phyloP scores from a whole-genome alignment of 2,797 vertebrate genomes.

The Pachyuromys duprasi region DNA sequence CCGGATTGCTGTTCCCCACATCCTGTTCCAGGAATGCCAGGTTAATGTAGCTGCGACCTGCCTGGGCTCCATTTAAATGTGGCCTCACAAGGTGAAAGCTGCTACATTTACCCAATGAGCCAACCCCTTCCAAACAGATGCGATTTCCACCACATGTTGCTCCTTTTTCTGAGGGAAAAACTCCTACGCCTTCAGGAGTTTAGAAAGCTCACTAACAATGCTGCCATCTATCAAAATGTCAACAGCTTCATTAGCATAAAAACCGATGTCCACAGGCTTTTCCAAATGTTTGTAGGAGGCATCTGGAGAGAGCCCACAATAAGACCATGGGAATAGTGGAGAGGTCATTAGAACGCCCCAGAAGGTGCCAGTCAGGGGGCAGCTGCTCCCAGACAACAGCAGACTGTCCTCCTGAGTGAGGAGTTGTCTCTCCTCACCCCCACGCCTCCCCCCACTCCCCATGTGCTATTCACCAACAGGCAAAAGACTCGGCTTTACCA shows the following conservation, averaged over 20 bases:
- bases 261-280: slow-evolving; percentile 82
- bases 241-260: slow-evolving; percentile 89
- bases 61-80: slow-evolving; percentile 86
- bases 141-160: slow-evolving; percentile 89
- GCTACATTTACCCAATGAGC: slow-evolving; percentile 86
- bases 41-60: slow-evolving; percentile 89
- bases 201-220: slow-evolving; percentile 88
- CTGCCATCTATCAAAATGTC: slow-evolving; percentile 88
- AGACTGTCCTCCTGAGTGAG: slow-evolving; percentile 15
- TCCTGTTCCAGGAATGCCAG: slow-evolving; percentile 85
- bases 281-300: slow-evolving; percentile 75
- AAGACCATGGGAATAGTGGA: slow-evolving; percentile 82
- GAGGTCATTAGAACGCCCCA: slow-evolving; percentile 76
- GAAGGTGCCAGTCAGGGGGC: slow-evolving; percentile 57
- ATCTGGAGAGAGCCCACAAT: slow-evolving; percentile 82
- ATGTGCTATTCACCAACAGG: slow-evolving; percentile 83
- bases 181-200: slow-evolving; percentile 87
- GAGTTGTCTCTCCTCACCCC: background rate
- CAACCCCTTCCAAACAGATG: slow-evolving; percentile 85
- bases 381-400: slow-evolving; percentile 63
- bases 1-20: slow-evolving; percentile 85
- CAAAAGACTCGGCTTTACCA: slow-evolving; percentile 91
- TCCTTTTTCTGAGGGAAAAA: slow-evolving; percentile 86
- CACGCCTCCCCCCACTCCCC: background rate
- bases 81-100: slow-evolving; percentile 87